Evolutionary conservation across 2,113 vertebrate species (phyloP).

Genomic region (Amazona guildingii): DNA sequence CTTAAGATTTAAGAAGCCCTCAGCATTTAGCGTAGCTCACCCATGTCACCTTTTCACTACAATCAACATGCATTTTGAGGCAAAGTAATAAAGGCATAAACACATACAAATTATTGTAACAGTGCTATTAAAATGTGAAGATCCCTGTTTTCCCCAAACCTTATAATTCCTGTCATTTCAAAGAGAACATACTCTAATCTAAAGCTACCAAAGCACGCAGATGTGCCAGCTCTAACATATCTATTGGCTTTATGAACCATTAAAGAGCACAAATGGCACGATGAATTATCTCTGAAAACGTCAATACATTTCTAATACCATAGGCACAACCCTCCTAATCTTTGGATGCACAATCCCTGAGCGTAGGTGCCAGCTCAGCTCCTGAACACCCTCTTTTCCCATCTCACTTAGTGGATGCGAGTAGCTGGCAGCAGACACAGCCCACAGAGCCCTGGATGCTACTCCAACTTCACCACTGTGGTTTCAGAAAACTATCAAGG

Average conservation of each 20-base stretch:
- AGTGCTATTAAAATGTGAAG: background rate
- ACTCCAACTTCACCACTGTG: background rate
- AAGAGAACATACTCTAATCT: slow-evolving; percentile 6
- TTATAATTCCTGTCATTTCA: background rate
- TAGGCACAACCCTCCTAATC: background rate
- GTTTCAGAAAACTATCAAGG: background rate
- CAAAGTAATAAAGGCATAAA: background rate
- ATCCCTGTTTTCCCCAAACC: background rate
- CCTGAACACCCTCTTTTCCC: background rate
- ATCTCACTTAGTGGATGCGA: background rate
- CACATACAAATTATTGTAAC: background rate
- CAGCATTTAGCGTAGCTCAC: background rate
- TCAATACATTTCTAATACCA: background rate
- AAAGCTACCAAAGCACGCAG: slow-evolving; percentile 48
- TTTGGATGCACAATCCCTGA: background rate
- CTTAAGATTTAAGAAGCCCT: background rate
- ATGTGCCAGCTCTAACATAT: background rate
- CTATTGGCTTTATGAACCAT: background rate
- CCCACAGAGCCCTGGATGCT: background rate
- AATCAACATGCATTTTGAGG: background rate
- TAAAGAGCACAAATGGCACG: slow-evolving; percentile 30
- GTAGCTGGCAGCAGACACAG: background rate
- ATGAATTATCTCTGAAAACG: background rate
- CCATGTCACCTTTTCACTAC: background rate
- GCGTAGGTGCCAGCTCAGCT: background rate